These are phyloP conservation scores for Sorex fumeus DNA, from an alignment of 2,113 vertebrate species.

Conservation along the genomic window DNA sequence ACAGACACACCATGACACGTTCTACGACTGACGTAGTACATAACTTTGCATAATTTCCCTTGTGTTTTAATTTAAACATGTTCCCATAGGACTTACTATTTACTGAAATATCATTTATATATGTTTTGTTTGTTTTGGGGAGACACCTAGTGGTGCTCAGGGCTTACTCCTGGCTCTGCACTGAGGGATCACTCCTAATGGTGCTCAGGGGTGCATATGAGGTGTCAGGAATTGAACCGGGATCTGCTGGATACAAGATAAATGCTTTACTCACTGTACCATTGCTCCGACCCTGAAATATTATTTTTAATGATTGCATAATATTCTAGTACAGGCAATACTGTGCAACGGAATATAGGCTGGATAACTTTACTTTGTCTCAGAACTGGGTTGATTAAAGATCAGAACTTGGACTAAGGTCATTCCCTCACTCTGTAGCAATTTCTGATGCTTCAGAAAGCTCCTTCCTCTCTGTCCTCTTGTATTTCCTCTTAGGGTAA, in stretches of 20 bases:
- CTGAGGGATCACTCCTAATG: too few species aligned
- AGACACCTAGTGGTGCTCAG: too few species aligned
- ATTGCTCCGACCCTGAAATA: too few species aligned
- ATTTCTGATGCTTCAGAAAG: not conserved
- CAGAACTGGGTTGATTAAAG: not conserved
- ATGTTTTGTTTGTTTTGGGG: not conserved
- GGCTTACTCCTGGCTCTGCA: too few species aligned
- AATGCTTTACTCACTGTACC: too few species aligned
- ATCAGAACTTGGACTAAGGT: not conserved
- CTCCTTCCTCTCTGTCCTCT: not conserved
- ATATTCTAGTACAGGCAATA: not conserved
- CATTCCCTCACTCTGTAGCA: too few species aligned
- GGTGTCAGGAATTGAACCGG: too few species aligned
- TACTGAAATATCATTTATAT: not conserved
- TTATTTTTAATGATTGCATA: too few species aligned
- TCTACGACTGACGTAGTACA: not conserved
- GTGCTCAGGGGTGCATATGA: too few species aligned
- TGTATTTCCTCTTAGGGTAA: not conserved
- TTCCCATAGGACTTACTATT: not conserved
- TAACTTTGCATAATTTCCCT: conserved; percentile 32
- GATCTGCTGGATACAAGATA: too few species aligned
- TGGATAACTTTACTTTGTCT: not conserved
- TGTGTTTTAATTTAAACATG: not conserved
- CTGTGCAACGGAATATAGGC: not conserved
- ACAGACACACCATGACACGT: not conserved